Percentiles rank a stretch among this genome's conserved stretches.
phyloP scores from a whole-genome alignment of 2,888 invertebrate species.

The Aradus depressus region DNA sequence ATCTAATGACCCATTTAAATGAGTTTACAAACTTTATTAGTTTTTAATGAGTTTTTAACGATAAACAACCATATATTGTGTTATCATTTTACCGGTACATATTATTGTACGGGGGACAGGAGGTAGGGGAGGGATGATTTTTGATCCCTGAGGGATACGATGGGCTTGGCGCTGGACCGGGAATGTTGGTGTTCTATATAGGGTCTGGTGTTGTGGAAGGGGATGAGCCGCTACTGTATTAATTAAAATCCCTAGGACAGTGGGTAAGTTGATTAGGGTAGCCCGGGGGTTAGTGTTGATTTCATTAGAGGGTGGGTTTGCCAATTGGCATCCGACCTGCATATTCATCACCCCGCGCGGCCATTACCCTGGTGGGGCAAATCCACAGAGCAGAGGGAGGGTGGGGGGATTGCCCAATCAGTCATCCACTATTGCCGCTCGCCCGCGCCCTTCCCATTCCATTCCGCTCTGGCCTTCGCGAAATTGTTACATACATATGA shows the following conservation, averaged over 20 bases:
- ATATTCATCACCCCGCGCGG: slow-evolving; percentile 23
- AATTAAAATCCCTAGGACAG: slow-evolving; percentile 24
- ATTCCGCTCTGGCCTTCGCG: neutral
- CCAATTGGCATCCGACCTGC: slow-evolving; percentile 28
- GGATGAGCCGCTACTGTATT: slow-evolving; percentile 18
- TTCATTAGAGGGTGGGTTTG: slow-evolving; percentile 23
- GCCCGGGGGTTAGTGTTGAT: slow-evolving; percentile 22
- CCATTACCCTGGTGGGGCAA: slow-evolving; percentile 1
- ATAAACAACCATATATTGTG: too few species aligned
- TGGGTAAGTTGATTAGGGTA: slow-evolving; percentile 22
- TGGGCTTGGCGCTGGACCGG: too few species aligned
- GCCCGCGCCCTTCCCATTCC: neutral
- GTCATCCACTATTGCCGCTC: slow-evolving; percentile 14
- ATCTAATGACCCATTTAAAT: too few species aligned
- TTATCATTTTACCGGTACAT: too few species aligned
- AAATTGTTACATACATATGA: slow-evolving; percentile 7
- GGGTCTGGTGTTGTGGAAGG: too few species aligned
- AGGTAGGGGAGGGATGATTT: too few species aligned
- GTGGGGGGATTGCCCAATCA: slow-evolving; percentile 6
- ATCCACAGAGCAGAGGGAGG: too few species aligned
- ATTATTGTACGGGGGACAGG: too few species aligned
- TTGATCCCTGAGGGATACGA: too few species aligned
- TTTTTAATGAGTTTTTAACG: too few species aligned
- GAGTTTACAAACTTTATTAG: too few species aligned
- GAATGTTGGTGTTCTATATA: too few species aligned